Conservation (phyloP, 2,113 vertebrate species). For the Barbus barbus region DNA sequence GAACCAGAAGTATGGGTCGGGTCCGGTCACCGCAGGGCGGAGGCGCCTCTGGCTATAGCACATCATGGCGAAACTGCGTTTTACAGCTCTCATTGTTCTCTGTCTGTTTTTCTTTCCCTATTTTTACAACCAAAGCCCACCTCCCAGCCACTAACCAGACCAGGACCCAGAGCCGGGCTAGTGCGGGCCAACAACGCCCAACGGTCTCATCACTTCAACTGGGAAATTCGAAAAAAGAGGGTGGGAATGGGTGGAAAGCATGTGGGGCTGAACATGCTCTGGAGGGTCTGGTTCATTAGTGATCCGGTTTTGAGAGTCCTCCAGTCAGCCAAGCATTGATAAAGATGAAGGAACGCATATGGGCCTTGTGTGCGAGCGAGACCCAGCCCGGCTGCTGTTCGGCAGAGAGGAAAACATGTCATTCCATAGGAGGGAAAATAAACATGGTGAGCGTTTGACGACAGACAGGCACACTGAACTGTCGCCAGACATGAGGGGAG, state of each 20-base stretch:
- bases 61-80: not conserved
- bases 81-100: constrained; percentile 35
- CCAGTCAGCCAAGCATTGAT: constrained; percentile 10
- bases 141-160: constrained; percentile 5
- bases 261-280: not conserved
- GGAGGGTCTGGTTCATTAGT: constrained; percentile 40
- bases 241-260: not conserved
- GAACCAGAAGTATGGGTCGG: not conserved
- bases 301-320: constrained; percentile 9
- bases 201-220: constrained; percentile 22
- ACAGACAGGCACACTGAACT: constrained; percentile 42
- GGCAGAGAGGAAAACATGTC: constrained; percentile 8
- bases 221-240: not conserved
- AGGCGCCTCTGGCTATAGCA: not conserved
- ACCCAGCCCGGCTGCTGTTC: not conserved
- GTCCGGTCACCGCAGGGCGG: constrained; percentile 3
- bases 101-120: constrained; percentile 32
- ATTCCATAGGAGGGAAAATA: constrained; percentile 48
- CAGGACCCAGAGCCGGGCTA: not conserved
- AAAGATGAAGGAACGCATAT: constrained; percentile 27
- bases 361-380: not conserved
- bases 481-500: constrained; percentile 18
- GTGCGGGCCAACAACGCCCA: constrained; percentile 19
- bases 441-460: constrained; percentile 35
- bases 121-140: constrained; percentile 34